These are phyloP conservation scores for Empis livida DNA, from an alignment of 2,888 invertebrate genomes.

Conservation along the genomic window DNA sequence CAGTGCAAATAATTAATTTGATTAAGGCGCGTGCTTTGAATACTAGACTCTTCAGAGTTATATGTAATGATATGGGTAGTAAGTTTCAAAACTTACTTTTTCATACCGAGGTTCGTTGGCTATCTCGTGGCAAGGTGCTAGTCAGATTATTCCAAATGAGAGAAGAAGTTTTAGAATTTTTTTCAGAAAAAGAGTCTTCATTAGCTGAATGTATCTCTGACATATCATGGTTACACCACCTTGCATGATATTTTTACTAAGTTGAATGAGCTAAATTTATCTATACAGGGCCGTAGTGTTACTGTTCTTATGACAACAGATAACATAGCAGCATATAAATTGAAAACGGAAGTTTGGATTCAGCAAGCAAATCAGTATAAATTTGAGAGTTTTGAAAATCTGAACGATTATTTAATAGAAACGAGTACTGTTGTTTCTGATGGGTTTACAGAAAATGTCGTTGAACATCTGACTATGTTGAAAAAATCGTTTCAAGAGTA, in stretches of 20 bases:
- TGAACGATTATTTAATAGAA: no score
- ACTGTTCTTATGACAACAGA: not conserved
- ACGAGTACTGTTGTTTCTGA: no score
- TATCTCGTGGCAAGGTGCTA: not conserved
- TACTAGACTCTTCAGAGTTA: not conserved
- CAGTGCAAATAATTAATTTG: slow-evolving; percentile 7
- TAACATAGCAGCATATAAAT: not conserved
- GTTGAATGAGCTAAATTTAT: not conserved
- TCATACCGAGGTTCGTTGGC: not conserved
- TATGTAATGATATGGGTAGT: not conserved
- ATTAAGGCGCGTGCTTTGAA: slow-evolving; percentile 1
- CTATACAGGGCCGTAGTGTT: not conserved
- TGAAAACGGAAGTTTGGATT: not conserved
- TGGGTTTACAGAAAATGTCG: no score
- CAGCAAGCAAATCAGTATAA: no score
- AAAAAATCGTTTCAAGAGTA: not conserved
- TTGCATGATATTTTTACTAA: not conserved
- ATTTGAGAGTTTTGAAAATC: no score
- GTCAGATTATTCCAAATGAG: not conserved
- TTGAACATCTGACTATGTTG: no score
- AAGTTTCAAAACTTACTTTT: not conserved
- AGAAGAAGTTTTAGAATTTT: not conserved
- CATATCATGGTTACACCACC: no score
- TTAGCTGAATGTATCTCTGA: not conserved
- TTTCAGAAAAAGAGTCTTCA: not conserved